Conservation (phyloP, 2,888 invertebrate genomes). For the Thereva nobilitata region DNA sequence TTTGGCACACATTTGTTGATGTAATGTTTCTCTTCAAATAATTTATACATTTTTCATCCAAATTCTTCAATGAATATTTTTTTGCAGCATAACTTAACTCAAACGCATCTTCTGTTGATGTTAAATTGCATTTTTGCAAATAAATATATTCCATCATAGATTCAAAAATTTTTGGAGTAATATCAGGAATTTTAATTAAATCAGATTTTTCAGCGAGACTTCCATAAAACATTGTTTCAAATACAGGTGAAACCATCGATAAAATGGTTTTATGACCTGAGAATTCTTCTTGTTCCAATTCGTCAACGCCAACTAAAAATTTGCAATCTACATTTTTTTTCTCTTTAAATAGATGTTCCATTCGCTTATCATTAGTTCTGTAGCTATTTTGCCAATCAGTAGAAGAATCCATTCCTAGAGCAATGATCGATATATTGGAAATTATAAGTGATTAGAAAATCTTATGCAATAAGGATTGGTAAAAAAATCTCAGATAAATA, state of each 20-base stretch:
- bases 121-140: constrained; percentile 77
- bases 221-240: constrained; percentile 87
- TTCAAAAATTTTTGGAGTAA: constrained; percentile 83
- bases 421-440: no score
- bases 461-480: no score
- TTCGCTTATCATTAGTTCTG: constrained; percentile 72
- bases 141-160: constrained; percentile 83
- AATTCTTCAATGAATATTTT: constrained; percentile 83
- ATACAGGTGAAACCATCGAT: constrained; percentile 86
- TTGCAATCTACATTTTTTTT: constrained; percentile 78
- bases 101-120: constrained; percentile 83
- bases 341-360: constrained; percentile 72
- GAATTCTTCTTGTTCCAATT: constrained; percentile 73
- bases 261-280: constrained; percentile 74
- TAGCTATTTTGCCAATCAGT: constrained; percentile 62
- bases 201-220: constrained; percentile 78
- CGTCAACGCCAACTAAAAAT: constrained; percentile 78
- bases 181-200: constrained; percentile 79
- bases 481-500: no score
- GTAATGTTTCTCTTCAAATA: constrained; percentile 72
- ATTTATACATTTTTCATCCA: constrained; percentile 81
- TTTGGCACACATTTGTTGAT: constrained; percentile 80
- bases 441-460: no score
- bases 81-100: constrained; percentile 87
- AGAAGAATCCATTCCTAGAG: constrained; percentile 55